Evolutionary conservation across 1,140 invertebrate genomes (phyloP), one percentile per base, ranked within the genome.

Genomic region (Chrysoperla carnea): DNA sequence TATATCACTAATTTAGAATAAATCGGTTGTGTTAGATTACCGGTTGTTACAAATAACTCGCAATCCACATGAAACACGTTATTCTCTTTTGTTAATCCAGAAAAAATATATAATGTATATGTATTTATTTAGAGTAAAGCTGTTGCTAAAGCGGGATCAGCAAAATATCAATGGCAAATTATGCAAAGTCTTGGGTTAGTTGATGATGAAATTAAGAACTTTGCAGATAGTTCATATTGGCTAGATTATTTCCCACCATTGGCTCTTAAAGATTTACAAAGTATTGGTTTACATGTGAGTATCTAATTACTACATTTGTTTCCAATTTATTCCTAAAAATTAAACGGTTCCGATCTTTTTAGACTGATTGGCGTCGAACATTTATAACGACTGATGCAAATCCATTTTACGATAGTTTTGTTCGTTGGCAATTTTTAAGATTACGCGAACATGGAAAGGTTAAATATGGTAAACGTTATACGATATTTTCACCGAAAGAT

Each of bases 361-460:
- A 90, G 81, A 75, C 91, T 48, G 96, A 99, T 65, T 99, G 94
- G 93, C 69, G 96, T 29, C 70, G 96, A 39, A 86, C 81, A 8
- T 99, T 99, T 57, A 90, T 99, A 43, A 99, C 96, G 28, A 99
- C 96, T 1, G 93, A 99, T 70, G 84, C 73, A 0, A 99, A 99
- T 73, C 90, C 89, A 29, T 99, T 85, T 59, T 99, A 84, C 65
- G 95, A 99, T 69, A 94, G 91, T 1, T 99, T 99, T 67, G 81
- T 99, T 8, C 72, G 81, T 36, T 99, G 96, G 95, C 94, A 98
- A 62, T 99, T 93, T 60, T 60, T 83, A 43, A 78, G 81, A 48
- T 64, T 99, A n/a, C 89, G 86, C 58, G 75, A 79, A 43, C 70
- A 74, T 44, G 84, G 89, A 44, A 95, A 93, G 64, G 78, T 98